A percentile compares a stretch with the other conserved stretches of the same genome.
Evolutionary conservation across 2,797 vertebrate species (phyloP).

Genomic region (Muscicapa comitata): DNA sequence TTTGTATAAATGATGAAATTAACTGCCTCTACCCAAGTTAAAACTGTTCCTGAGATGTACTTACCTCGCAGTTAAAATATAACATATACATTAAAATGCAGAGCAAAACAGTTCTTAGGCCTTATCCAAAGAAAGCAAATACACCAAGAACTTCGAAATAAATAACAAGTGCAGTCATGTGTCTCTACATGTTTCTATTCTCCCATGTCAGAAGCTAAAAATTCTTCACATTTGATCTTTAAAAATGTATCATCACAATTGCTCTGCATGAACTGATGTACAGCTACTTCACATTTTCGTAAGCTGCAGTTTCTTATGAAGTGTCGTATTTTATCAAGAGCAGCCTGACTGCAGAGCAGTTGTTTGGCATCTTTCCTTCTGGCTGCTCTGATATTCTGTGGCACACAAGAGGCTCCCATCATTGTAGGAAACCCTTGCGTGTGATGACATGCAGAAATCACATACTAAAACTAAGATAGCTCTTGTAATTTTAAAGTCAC

Average conservation of each 20-base stretch:
- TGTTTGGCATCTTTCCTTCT: neutral
- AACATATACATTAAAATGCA: neutral
- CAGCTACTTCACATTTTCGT: neutral
- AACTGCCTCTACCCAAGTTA: neutral
- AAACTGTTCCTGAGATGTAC: neutral
- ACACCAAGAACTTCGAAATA: neutral
- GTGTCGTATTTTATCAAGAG: neutral
- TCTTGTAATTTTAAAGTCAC: neutral
- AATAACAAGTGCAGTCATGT: neutral
- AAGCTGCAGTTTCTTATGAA: neutral
- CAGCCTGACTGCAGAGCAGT: neutral
- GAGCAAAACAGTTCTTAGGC: neutral
- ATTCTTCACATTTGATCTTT: neutral
- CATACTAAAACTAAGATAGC: neutral
- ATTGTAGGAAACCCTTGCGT: accelerated
- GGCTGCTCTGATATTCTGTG: neutral
- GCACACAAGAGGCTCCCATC: neutral
- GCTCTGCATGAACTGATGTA: neutral
- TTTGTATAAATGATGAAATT: neutral
- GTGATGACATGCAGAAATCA: neutral
- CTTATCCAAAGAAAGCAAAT: neutral
- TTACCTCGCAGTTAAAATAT: neutral
- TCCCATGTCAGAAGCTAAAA: neutral
- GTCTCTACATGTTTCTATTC: neutral
- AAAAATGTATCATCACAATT: neutral